Evolutionary conservation across 2,113 vertebrate species (phyloP).

Genomic region (Condylura cristata): DNA sequence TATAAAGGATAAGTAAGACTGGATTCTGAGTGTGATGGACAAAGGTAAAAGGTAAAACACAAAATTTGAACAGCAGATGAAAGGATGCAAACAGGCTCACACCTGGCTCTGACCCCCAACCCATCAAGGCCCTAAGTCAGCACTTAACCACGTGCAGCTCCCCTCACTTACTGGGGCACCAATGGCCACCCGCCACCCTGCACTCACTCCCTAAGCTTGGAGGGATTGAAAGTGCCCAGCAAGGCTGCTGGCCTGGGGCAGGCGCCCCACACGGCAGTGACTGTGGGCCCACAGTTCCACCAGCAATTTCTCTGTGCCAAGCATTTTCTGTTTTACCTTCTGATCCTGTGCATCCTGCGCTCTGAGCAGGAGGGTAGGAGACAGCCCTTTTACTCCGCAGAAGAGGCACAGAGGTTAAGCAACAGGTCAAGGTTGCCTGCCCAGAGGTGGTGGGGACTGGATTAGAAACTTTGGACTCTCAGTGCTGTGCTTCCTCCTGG

Average conservation of each 20-base stretch:
- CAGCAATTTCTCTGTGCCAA: neutral
- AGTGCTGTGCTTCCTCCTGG: no score
- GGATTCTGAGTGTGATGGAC: neutral
- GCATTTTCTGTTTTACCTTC: neutral
- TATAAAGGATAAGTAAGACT: neutral
- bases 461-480: neutral
- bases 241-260: neutral
- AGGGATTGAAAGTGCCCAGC: fast-evolving
- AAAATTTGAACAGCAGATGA: neutral
- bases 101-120: neutral
- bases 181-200: neutral
- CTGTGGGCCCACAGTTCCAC: neutral
- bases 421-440: neutral
- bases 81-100: neutral
- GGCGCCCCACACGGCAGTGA: neutral
- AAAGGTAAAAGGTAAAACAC: neutral
- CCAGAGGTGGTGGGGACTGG: neutral
- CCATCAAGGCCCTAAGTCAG: neutral
- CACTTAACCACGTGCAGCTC: neutral
- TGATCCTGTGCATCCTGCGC: no score
- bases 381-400: neutral
- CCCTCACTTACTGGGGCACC: fast-evolving
- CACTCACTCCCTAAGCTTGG: neutral
- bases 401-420: neutral
- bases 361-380: neutral